Evolutionary conservation across 2,797 vertebrate species (phyloP).

Genomic region (Pogoniulus pusillus): DNA sequence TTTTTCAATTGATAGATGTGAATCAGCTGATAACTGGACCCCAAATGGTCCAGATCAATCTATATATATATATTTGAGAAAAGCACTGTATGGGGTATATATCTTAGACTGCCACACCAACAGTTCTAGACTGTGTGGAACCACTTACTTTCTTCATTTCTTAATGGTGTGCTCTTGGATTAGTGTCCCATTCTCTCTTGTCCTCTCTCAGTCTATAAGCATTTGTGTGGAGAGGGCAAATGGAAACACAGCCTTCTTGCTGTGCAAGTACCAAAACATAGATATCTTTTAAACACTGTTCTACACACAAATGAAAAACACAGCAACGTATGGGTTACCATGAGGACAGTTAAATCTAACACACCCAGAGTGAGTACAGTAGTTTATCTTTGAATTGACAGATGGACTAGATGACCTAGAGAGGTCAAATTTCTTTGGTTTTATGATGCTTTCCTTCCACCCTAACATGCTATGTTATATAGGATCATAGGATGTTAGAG

Average conservation of each 20-base stretch:
- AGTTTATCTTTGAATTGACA: not conserved
- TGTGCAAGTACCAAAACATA: not conserved
- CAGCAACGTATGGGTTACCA: not conserved
- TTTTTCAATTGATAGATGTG: not conserved
- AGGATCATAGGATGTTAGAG: no score
- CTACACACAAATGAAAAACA: not conserved
- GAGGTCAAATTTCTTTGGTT: not conserved
- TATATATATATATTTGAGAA: no score
- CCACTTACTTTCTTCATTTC: no score
- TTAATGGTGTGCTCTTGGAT: no score
- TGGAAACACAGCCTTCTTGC: not conserved
- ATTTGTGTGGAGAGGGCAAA: not conserved
- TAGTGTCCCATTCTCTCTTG: not conserved
- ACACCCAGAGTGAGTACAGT: not conserved
- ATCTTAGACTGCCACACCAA: no score
- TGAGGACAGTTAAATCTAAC: not conserved
- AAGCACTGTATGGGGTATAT: no score
- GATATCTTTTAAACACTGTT: not conserved
- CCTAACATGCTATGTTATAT: not conserved
- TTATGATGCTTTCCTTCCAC: not conserved
- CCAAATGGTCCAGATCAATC: no score
- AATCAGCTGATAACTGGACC: no score
- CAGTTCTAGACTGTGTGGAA: no score
- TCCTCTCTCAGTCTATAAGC: not conserved
- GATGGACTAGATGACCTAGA: not conserved